A percentile compares a stretch with the other conserved stretches of the same genome.
phyloP scores from a whole-genome alignment of 2,797 vertebrate genomes.

The Adrianichthys oophorus region DNA sequence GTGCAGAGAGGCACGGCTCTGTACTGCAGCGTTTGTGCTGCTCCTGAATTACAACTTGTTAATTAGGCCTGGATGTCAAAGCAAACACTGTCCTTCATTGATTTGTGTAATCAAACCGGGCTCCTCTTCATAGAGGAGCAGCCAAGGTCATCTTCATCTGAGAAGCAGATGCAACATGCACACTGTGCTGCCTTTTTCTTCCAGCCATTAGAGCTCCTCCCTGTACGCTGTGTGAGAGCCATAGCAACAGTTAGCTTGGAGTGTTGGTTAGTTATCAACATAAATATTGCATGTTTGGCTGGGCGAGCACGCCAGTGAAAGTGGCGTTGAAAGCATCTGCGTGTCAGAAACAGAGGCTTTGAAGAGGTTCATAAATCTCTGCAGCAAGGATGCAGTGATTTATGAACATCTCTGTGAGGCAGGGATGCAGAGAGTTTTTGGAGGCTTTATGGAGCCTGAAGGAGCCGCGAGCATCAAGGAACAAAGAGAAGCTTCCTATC shows the following conservation, averaged over 20 bases:
- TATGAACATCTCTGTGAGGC: not conserved
- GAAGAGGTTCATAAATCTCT: constrained; percentile 7
- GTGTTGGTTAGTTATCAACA: constrained; percentile 3
- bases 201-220: constrained; percentile 16
- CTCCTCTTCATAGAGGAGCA: constrained; percentile 16
- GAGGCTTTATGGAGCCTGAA: constrained; percentile 1
- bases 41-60: constrained; percentile 61
- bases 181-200: constrained; percentile 15
- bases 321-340: constrained; percentile 3
- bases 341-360: not conserved
- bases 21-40: constrained; percentile 51
- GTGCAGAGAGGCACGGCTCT: constrained; percentile 64
- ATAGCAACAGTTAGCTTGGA: constrained; percentile 35
- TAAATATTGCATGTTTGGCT: constrained; percentile 1
- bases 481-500: not conserved
- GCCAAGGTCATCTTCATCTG: constrained; percentile 26
- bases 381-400: not conserved
- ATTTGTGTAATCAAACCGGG: constrained; percentile 60
- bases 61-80: constrained; percentile 62
- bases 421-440: not conserved
- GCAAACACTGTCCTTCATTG: constrained; percentile 56
- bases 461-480: not conserved
- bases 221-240: constrained; percentile 20
- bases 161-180: not conserved
- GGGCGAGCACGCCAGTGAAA: not conserved